These are phyloP conservation scores for Ranitomeya imitator DNA, from an alignment of 2,113 vertebrate species.

Conservation along the genomic window DNA sequence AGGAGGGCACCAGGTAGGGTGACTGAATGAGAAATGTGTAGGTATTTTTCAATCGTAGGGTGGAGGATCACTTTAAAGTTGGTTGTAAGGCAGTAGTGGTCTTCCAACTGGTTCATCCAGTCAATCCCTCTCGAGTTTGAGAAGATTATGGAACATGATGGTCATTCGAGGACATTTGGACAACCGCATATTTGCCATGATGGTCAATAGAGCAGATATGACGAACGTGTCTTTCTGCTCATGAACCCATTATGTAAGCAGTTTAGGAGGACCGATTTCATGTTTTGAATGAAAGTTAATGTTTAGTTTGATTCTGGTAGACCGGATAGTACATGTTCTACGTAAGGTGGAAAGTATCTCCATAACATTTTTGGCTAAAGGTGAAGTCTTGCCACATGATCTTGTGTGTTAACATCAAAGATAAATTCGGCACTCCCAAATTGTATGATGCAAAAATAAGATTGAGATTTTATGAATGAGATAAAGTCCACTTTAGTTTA, in stretches of 20 bases:
- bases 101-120: not conserved
- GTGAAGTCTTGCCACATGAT: not conserved
- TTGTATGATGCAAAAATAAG: too few relatives aligned
- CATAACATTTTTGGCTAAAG: not conserved
- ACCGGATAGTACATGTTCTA: too few relatives aligned
- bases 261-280: too few relatives aligned
- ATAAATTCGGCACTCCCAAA: too few relatives aligned
- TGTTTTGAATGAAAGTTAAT: too few relatives aligned
- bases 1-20: too few relatives aligned
- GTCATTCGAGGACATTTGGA: not conserved
- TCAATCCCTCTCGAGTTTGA: not conserved
- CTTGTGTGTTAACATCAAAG: not conserved
- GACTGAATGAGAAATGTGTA: too few relatives aligned
- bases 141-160: not conserved
- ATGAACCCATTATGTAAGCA: not conserved
- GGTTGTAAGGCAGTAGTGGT: not conserved
- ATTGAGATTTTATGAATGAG: too few relatives aligned
- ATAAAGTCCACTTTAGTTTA: too few relatives aligned
- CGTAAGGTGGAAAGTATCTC: not conserved
- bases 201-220: not conserved
- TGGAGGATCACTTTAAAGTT: not conserved
- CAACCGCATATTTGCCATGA: not conserved
- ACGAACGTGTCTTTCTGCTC: not conserved
- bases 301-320: too few relatives aligned
- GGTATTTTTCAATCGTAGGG: too few relatives aligned